phyloP scores from a whole-genome alignment of 92 coral and sea anemone genomes.

The Zoanthus sansibaricus region DNA sequence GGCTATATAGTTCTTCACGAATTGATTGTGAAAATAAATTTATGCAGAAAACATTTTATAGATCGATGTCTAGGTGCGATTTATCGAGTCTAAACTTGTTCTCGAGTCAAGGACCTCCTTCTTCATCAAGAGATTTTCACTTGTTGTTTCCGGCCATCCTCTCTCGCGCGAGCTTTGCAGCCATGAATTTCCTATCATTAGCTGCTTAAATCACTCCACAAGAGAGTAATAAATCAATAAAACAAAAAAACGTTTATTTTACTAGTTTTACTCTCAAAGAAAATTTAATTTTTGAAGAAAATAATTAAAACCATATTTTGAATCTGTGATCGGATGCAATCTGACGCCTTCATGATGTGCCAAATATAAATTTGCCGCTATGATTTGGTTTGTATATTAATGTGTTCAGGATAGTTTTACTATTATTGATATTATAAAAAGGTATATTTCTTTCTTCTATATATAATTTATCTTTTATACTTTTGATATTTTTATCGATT shows the following conservation, averaged over 20 bases:
- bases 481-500: background rate
- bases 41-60: too few relatives aligned
- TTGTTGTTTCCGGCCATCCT: background rate
- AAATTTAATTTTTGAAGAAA: conserved; percentile 3
- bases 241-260: background rate
- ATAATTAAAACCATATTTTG: background rate
- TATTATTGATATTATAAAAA: background rate
- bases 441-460: background rate
- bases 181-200: background rate
- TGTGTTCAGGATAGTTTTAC: background rate
- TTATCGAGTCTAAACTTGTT: too few relatives aligned
- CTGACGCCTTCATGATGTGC: conserved; percentile 15
- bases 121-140: background rate
- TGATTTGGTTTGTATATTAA: background rate
- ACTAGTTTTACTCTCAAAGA: background rate
- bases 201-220: background rate
- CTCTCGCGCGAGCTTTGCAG: background rate
- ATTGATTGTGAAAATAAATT: too few relatives aligned
- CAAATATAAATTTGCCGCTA: conserved; percentile 18
- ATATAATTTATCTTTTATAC: background rate
- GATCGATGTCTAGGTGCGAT: too few relatives aligned
- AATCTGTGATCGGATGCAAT: background rate
- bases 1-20: too few relatives aligned
- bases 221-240: background rate
- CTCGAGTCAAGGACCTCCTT: background rate